phyloP scores from a whole-genome alignment of 2,797 vertebrate genomes.

The Danio jaintianensis region DNA sequence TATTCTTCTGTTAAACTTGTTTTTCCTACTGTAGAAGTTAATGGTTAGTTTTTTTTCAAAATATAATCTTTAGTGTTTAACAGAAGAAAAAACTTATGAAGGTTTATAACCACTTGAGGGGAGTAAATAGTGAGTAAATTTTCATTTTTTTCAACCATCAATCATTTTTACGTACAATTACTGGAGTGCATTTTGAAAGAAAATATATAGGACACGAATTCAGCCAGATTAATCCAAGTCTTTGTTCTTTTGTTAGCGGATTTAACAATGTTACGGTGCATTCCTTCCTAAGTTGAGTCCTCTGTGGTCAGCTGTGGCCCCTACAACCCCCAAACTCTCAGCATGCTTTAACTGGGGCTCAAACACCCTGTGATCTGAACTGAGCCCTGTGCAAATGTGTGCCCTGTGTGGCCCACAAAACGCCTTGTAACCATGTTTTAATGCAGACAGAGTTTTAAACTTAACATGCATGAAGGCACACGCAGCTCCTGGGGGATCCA shows the following conservation, averaged over 20 bases:
- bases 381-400: slow-evolving; percentile 53
- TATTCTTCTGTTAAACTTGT: no score
- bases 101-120: no score
- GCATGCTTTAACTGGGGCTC: slow-evolving; percentile 54
- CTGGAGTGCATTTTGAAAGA: background rate
- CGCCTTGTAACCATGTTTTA: slow-evolving; percentile 49
- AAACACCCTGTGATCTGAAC: slow-evolving; percentile 57
- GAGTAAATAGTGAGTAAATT: no score
- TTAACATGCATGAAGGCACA: slow-evolving; percentile 49
- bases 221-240: slow-evolving; percentile 74
- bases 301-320: slow-evolving; percentile 74
- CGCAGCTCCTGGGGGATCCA: slow-evolving; percentile 3
- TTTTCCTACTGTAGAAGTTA: no score
- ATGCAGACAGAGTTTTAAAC: slow-evolving; percentile 53
- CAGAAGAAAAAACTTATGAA: no score
- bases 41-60: no score
- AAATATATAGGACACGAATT: slow-evolving; percentile 59
- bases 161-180: background rate
- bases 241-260: slow-evolving; percentile 83
- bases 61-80: no score
- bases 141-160: no score
- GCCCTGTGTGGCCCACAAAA: slow-evolving; percentile 57
- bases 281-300: slow-evolving; percentile 82
- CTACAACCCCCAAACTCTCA: slow-evolving; percentile 35
- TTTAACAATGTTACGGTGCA: slow-evolving; percentile 85